Evolutionary conservation across 2,113 vertebrate species (phyloP), one percentile per base, ranked within the genome.

Genomic region (Calyptomena viridis): DNA sequence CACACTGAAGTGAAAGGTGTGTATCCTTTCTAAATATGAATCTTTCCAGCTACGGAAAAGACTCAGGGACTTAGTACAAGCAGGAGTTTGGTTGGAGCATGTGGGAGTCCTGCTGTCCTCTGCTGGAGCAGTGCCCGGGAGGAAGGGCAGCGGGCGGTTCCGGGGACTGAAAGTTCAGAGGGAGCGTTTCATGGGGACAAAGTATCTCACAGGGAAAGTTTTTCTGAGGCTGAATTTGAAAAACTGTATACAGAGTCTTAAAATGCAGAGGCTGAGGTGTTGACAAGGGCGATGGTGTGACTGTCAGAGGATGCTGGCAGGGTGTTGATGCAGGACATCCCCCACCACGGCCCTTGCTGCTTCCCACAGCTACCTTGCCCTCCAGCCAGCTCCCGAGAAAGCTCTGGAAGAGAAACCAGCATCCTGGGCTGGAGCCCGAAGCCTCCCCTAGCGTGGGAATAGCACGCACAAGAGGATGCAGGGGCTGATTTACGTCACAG

Each of bases 401-500:
- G 69, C 79, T 89, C 39, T 27, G 84, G 42, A 71, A 79, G 62
- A 76, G 59, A 74, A 90, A 39, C 14, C 33, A 80, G 66, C 9
- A 25, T 66, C 46, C 74, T 35, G 80, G 59, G 77, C 46, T 0
- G 3, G 46, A 92, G 89, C 69, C 90, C 1, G 46, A 68, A 90
- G 82, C 42, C 76, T 89, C 50, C 81, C 76, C 77, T 33, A 89
- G 90, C 84, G 90, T 97, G 96, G 96, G 97, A 97, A 97, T 75
- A 82, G 81, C 88, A 67, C 0, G 3, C 56, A 64, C 10, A 21
- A 82, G 84, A 94, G 90, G 86, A 93, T 90, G 84, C 84, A 96
- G 94, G 81, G 80, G 75, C 94, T 87, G 95, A 93, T 87, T 97
- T 90, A 95, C 94, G 92, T 97, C 97, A 95, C 69, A 40, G 89